A percentile compares a stretch with the other conserved stretches of the same genome.
Conservation (phyloP, 1,140 invertebrate species). For the Amyelois transitella region DNA sequence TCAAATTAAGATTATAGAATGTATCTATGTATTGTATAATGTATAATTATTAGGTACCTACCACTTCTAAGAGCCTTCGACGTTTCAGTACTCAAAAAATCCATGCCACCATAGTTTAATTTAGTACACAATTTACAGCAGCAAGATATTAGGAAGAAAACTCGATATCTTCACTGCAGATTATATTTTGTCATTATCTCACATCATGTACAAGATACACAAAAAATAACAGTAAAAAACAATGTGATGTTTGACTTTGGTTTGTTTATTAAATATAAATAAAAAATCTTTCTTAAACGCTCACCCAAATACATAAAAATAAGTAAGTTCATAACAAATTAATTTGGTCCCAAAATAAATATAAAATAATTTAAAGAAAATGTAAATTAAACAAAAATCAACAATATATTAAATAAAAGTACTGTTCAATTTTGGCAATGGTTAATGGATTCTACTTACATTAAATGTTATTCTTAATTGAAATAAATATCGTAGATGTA, state of each 20-base stretch:
- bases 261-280: conserved; percentile 72
- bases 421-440: conserved; percentile 70
- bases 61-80: too few relatives aligned
- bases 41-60: too few relatives aligned
- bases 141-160: conserved; percentile 21
- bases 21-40: too few relatives aligned
- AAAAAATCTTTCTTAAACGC: conserved; percentile 64
- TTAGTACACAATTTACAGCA: too few relatives aligned
- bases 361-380: conserved; percentile 67
- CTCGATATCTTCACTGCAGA: conserved; percentile 33
- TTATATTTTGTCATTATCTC: conserved; percentile 40
- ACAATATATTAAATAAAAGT: conserved; percentile 63
- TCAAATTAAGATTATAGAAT: too few relatives aligned
- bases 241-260: conserved; percentile 66
- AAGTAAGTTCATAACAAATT: conserved; percentile 69
- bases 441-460: conserved; percentile 66
- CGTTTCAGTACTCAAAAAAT: too few relatives aligned
- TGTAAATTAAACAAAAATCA: conserved; percentile 57
- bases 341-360: conserved; percentile 74
- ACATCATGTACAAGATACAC: conserved; percentile 42
- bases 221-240: conserved; percentile 52
- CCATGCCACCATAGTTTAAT: too few relatives aligned
- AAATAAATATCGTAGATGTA: conserved; percentile 64
- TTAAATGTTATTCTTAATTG: conserved; percentile 57
- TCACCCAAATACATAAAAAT: conserved; percentile 65